A percentile compares a stretch with the other conserved stretches of the same genome.
Evolutionary conservation across 1,140 invertebrate genomes (phyloP).

Genomic region (Caerostris extrusa): DNA sequence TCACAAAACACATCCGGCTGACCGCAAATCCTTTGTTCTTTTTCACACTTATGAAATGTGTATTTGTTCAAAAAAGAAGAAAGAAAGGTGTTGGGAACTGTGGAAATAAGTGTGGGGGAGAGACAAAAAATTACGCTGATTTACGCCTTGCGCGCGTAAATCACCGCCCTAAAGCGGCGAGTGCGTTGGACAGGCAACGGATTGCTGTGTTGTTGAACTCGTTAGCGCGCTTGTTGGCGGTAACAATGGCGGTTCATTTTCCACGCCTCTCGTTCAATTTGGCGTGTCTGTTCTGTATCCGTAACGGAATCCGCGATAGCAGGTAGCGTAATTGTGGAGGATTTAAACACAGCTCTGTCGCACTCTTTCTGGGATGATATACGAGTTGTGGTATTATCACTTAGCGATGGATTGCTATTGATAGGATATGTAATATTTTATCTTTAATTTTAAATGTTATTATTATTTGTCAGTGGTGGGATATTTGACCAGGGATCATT

Average conservation of each 20-base stretch:
- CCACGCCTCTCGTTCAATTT: not conserved
- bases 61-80: not conserved
- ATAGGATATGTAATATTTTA: too few relatives aligned
- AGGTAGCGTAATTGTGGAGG: too few relatives aligned
- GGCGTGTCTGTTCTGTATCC: not conserved
- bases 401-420: too few relatives aligned
- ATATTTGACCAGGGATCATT: too few relatives aligned
- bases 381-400: too few relatives aligned
- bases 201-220: not conserved
- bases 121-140: not conserved
- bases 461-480: too few relatives aligned
- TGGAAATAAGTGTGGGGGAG: not conserved
- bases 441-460: too few relatives aligned
- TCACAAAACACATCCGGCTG: not conserved
- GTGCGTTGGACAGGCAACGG: not conserved
- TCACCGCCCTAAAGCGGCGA: not conserved
- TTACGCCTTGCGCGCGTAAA: not conserved
- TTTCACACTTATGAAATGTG: not conserved
- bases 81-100: not conserved
- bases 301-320: not conserved
- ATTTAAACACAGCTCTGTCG: too few relatives aligned
- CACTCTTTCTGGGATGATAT: too few relatives aligned
- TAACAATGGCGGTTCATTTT: constrained; percentile 13
- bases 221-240: not conserved
- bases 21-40: not conserved